phyloP scores from a whole-genome alignment of 2,888 invertebrate species.

The Sylvicola cinctus region DNA sequence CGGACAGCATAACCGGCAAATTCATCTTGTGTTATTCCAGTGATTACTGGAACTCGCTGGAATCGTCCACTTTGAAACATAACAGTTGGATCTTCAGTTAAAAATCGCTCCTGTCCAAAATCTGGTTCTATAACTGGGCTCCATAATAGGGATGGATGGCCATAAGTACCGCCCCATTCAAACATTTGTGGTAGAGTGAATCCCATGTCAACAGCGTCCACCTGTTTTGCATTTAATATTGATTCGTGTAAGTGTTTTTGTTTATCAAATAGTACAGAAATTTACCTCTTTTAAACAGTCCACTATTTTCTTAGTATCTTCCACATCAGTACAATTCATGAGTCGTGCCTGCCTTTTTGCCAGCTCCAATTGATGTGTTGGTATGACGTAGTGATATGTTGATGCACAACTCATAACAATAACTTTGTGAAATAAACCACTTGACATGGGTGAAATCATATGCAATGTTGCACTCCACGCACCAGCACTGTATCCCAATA shows the following conservation, averaged over 20 bases:
- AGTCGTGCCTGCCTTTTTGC: constrained; percentile 40
- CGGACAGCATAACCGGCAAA: constrained; percentile 39
- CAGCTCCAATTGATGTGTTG: constrained; percentile 30
- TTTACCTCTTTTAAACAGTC: constrained; percentile 38
- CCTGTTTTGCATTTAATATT: too few relatives aligned
- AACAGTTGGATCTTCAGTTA: constrained; percentile 36
- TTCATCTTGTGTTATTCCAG: constrained; percentile 44
- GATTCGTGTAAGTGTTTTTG: too few relatives aligned
- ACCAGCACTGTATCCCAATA: constrained; percentile 38
- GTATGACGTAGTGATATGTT: constrained; percentile 30
- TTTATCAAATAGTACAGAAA: too few relatives aligned
- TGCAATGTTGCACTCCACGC: constrained; percentile 29
- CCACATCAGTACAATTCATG: constrained; percentile 33
- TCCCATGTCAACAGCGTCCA: constrained; percentile 19
- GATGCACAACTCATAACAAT: constrained; percentile 47
- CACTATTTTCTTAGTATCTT: constrained; percentile 30
- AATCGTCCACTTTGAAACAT: constrained; percentile 34
- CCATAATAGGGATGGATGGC: constrained; percentile 31
- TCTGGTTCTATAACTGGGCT: constrained; percentile 42
- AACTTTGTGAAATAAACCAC: constrained; percentile 45
- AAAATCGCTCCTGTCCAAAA: constrained; percentile 42
- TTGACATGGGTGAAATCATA: constrained; percentile 44
- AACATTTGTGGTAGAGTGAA: constrained; percentile 18
- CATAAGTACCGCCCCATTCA: constrained; percentile 19
- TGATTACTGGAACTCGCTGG: constrained; percentile 39